Evolutionary conservation across 2,888 invertebrate species (phyloP).

Genomic region (Caenorhabditis virilis): DNA sequence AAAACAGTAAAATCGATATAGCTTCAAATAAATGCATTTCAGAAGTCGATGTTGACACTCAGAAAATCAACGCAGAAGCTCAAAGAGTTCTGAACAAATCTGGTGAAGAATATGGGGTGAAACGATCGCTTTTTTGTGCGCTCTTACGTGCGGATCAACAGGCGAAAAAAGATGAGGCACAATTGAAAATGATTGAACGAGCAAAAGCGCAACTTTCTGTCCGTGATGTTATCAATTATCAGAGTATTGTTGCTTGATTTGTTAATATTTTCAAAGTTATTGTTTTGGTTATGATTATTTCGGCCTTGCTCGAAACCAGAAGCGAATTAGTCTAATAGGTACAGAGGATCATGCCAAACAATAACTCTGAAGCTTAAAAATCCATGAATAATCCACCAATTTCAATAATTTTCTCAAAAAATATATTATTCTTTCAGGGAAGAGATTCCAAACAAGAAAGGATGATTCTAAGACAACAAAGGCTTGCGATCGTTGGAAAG

Average conservation of each 20-base stretch:
- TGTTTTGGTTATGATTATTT: too few relatives aligned
- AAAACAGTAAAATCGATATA: background rate
- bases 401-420: background rate
- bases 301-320: too few relatives aligned
- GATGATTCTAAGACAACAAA: slow-evolving; percentile 52
- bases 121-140: slow-evolving; percentile 32
- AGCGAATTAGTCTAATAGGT: too few relatives aligned
- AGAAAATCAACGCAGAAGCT: slow-evolving; percentile 44
- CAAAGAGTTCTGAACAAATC: slow-evolving; percentile 50
- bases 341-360: too few relatives aligned
- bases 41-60: slow-evolving; percentile 58
- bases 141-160: slow-evolving; percentile 59
- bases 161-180: slow-evolving; percentile 53
- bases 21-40: slow-evolving; percentile 1
- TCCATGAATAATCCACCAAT: too few relatives aligned
- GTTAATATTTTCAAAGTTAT: too few relatives aligned
- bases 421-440: slow-evolving; percentile 53
- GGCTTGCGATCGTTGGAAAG: slow-evolving; percentile 53
- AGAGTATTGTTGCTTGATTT: slow-evolving; percentile 4
- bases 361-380: too few relatives aligned
- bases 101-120: slow-evolving; percentile 57
- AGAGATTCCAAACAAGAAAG: slow-evolving; percentile 60
- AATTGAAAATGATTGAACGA: slow-evolving; percentile 63
- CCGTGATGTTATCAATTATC: slow-evolving; percentile 16
- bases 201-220: slow-evolving; percentile 64